Base-by-base conservation (phyloP, 2,888 invertebrate species). In the Orchesella flavescens region DNA sequence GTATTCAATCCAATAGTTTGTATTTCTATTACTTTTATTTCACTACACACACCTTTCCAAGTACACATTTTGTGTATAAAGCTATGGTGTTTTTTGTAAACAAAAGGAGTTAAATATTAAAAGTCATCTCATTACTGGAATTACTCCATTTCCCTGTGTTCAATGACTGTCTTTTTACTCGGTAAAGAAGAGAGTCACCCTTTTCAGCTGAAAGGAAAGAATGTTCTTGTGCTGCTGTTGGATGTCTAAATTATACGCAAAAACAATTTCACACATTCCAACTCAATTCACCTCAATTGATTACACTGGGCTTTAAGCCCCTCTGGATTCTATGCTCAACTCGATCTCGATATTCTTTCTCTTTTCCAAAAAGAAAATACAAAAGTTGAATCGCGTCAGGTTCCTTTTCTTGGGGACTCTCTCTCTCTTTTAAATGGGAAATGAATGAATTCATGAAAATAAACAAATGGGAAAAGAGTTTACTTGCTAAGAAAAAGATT, bases 71-170 rank as follows among this genome's bases (percentile, higher is more conserved):
- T 13, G 55, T 55, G 17, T 3, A 44, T 9, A 44, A 73, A 73
- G 46, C 34, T 34, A 7, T 19, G n/a, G n/a, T n/a, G n/a, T n/a
- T n/a, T 57, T 73, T 66, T 55, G 80, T 61, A 81, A 81, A 81
- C 81, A 81, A 81, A 74, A 66, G 71, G 49, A 69, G 75, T 74
- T 74, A 81, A 81, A 81, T 81, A 75, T 74, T 81, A 75, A 81
- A 81, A 81, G 74, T 75, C 74, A 81, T 81, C 53, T 75, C 59
- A 81, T 81, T 81, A 71, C 71, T 57, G 10, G 10, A 19, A 23
- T 21, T 23, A 12, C 17, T 68, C 68, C 43, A 24, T 66, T 69
- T 61, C 44, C 49, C 71, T 21, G 21, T 66, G 15, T 17, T 21
- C 13, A 49, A 23, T n/a, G n/a, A n/a, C n/a, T n/a, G n/a, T n/a